Conservation (phyloP, 2,888 invertebrate species). For the Sphaerophoria rueppellii region DNA sequence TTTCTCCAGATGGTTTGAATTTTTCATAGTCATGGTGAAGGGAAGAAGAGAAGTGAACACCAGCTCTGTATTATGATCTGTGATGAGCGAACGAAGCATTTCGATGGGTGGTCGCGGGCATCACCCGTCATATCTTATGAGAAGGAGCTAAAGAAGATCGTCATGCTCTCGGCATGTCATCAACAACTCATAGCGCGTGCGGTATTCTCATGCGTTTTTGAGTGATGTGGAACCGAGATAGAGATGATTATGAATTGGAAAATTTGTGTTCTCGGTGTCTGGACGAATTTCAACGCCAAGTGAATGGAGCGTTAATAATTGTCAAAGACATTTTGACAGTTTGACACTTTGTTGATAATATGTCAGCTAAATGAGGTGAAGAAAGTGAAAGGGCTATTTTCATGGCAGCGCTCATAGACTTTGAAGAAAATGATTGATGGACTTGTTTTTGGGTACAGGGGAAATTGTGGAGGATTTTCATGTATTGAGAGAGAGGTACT, state of each 20-base stretch:
- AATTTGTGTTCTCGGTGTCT: constrained; percentile 47
- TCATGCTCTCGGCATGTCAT: constrained; percentile 39
- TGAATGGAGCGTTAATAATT: constrained; percentile 58
- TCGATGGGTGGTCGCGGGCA: constrained; percentile 55
- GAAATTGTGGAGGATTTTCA: neutral
- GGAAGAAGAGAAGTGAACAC: neutral
- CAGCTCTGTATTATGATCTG: no score
- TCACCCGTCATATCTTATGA: constrained; percentile 11
- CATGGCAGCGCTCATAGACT: constrained; percentile 2
- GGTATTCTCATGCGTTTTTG: constrained; percentile 68
- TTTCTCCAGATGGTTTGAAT: constrained; percentile 52
- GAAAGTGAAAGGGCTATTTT: constrained; percentile 23
- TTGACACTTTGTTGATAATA: constrained; percentile 49
- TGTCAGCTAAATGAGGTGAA: constrained; percentile 58
- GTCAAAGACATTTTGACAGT: constrained; percentile 48
- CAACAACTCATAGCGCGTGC: constrained; percentile 50
- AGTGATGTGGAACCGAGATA: neutral
- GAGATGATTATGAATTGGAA: constrained; percentile 58
- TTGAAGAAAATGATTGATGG: constrained; percentile 51
- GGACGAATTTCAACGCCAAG: constrained; percentile 58
- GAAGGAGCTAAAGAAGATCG: neutral
- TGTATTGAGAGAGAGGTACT: neutral
- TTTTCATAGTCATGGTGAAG: constrained; percentile 13
- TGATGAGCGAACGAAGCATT: constrained; percentile 1
- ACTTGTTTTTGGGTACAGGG: neutral